Evolutionary conservation across 2,113 vertebrate species (phyloP).

Genomic region (Ctenodactylus gundi): DNA sequence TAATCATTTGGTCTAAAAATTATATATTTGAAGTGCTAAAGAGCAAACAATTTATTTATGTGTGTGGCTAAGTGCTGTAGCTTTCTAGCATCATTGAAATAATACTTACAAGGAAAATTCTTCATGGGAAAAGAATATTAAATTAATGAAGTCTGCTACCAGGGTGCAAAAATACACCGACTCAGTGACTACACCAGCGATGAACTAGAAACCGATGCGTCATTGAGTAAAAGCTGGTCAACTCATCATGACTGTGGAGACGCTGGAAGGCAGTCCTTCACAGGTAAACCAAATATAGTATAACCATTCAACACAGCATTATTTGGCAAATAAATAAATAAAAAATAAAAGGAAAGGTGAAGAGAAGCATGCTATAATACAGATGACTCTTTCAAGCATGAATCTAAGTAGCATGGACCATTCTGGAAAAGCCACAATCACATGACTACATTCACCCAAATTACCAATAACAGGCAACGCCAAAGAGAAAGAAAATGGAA

Average conservation of each 20-base stretch:
- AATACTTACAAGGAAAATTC: neutral
- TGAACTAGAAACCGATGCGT: neutral
- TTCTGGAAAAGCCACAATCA: neutral
- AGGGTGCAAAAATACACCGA: rapidly evolving
- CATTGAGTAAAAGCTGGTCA: neutral
- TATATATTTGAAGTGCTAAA: neutral
- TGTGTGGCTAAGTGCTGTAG: neutral
- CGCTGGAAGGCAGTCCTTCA: rapidly evolving
- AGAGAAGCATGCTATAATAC: neutral
- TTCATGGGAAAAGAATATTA: neutral
- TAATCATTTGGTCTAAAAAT: neutral
- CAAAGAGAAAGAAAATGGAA: neutral
- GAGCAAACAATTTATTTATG: neutral
- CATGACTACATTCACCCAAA: neutral
- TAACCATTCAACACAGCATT: neutral
- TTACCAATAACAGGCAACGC: neutral
- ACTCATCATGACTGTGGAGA: rapidly evolving
- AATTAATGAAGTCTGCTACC: too few species aligned
- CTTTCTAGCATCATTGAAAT: neutral
- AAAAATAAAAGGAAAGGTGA: neutral
- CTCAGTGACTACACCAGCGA: rapidly evolving
- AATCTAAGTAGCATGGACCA: neutral
- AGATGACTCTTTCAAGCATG: neutral
- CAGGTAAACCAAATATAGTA: neutral
- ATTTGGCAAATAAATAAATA: neutral